A percentile compares a stretch with the other conserved stretches of the same genome.
phyloP scores from a whole-genome alignment of 1,140 invertebrate species.

The Physella acuta region DNA sequence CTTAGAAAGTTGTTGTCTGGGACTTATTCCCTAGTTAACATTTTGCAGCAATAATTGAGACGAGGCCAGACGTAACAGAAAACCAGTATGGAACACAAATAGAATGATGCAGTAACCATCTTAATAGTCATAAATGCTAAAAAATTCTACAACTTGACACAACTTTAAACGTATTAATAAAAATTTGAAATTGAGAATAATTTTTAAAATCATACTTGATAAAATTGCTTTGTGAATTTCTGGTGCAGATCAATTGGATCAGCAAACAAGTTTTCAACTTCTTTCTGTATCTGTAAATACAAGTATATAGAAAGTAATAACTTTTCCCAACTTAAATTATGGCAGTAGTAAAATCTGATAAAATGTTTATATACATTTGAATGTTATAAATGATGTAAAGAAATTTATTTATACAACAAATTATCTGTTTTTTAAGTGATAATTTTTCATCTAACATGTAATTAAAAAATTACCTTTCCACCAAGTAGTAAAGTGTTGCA shows the following conservation, averaged over 20 bases:
- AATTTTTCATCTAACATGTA: too few relatives aligned
- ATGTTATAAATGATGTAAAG: background rate
- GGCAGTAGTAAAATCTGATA: background rate
- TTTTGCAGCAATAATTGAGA: too few relatives aligned
- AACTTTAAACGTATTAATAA: too few relatives aligned
- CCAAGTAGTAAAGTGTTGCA: slow-evolving; percentile 11
- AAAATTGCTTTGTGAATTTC: slow-evolving; percentile 13
- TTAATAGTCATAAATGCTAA: too few relatives aligned
- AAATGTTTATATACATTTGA: background rate
- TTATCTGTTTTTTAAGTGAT: too few relatives aligned
- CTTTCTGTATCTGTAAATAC: slow-evolving; percentile 13
- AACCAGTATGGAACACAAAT: too few relatives aligned
- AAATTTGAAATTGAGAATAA: background rate
- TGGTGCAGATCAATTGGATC: slow-evolving; percentile 9
- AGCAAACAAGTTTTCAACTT: slow-evolving; percentile 13
- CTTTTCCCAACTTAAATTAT: background rate
- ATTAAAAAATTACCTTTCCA: slow-evolving; percentile 15
- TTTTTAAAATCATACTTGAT: slow-evolving; percentile 4
- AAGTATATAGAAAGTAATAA: background rate
- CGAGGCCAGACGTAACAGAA: too few relatives aligned
- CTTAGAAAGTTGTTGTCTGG: too few relatives aligned
- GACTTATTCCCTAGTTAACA: too few relatives aligned
- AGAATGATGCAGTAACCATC: background rate
- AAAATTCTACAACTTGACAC: too few relatives aligned
- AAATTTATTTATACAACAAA: too few relatives aligned